Evolutionary conservation across 2,113 vertebrate genomes (phyloP), one percentile per base, ranked within the genome.

Genomic region (Formicarius rufipectus): DNA sequence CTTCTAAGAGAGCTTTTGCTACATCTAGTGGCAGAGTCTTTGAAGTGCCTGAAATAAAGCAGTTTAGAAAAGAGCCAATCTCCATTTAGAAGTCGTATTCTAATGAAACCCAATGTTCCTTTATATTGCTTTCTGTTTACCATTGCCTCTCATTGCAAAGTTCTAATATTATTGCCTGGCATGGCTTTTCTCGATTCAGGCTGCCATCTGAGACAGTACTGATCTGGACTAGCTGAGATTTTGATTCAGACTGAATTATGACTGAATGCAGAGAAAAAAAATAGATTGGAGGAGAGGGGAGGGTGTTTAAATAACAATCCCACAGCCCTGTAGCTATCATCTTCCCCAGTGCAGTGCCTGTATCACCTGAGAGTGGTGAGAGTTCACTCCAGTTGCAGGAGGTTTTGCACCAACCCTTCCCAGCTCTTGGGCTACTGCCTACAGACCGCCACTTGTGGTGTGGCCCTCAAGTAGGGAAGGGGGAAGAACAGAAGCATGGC

Each of bases 11-110:
- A 91, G 66, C 92, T 95, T 93, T 94, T 96, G 92, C 96, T 95
- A 93, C 96, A 96, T 52, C 96, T 97, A 97, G 96, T 94, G 96
- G 95, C 67, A 82, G 66, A 92, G 8, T 16, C 60, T 89, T 78
- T 73, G 84, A 94, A 92, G 49, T 92, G 81, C 45, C n/a, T 60
- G 60, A 7, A 72, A 63, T 60, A 44, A 39, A 6, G 7, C 49
- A 13, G 15, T n/a, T 85, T 5, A 50, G 22, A 10, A 87, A 93
- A 40, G 74, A 64, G 5, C 7, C 25, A 19, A 9, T 68, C 52
- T 62, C 20, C 0, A 0, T 86, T 68, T 76, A 58, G 58, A 93
- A 35, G 2, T n/a, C 37, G 28, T 49, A 30, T 33, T 68, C 5
- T 37, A 66, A 45, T 50, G 60, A 76, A 93, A 49, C 22, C 20